Conservation (phyloP, 2,888 invertebrate genomes). For the Adineta ricciae region DNA sequence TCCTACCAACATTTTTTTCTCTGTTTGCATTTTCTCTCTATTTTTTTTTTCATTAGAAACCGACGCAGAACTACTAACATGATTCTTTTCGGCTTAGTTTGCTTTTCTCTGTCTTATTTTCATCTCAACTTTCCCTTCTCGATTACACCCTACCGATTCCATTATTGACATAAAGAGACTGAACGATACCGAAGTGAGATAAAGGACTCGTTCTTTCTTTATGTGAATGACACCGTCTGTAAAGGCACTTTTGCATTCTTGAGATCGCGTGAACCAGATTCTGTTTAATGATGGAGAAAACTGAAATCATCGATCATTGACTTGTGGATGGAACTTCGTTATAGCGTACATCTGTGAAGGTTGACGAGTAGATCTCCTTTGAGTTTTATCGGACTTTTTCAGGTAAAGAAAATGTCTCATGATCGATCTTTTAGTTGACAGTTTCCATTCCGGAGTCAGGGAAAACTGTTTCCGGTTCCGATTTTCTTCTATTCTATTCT, state of each 20-base stretch:
- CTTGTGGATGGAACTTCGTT: background rate
- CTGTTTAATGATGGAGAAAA: background rate
- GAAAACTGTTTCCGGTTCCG: conserved; percentile 7
- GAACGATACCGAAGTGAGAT: background rate
- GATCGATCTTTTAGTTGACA: background rate
- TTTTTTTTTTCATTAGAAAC: background rate
- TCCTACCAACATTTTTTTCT: background rate
- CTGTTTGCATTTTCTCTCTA: no score
- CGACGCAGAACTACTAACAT: background rate
- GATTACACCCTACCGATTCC: background rate
- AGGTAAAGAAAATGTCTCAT: background rate
- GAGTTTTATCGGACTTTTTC: no score
- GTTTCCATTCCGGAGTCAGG: background rate
- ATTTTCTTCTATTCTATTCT: background rate
- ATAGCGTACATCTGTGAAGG: no score
- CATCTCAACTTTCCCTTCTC: background rate
- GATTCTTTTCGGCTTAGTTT: background rate
- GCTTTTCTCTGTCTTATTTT: background rate
- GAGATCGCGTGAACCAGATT: background rate
- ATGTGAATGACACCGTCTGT: background rate
- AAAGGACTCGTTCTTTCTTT: background rate
- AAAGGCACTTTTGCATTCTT: background rate
- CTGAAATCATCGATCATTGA: background rate
- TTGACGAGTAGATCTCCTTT: no score
- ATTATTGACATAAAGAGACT: background rate